phyloP scores from a whole-genome alignment of 2,888 invertebrate genomes.

The Chaitophorus viminalis region DNA sequence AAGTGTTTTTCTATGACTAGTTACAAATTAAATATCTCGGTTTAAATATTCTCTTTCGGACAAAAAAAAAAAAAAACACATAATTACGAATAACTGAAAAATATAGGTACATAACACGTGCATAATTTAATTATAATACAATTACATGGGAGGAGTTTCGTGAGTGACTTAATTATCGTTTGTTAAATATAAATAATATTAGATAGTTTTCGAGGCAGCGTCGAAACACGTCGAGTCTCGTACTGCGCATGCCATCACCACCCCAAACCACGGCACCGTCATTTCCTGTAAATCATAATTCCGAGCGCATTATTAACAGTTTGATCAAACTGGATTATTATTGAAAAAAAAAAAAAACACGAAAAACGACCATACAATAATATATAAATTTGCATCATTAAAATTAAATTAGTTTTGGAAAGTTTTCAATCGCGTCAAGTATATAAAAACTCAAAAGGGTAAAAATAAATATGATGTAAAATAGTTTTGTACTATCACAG shows the following conservation, averaged over 20 bases:
- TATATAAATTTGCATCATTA: too few species aligned
- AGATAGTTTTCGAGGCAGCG: conserved; percentile 31
- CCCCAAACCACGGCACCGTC: neutral
- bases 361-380: too few species aligned
- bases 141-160: conserved; percentile 22
- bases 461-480: too few species aligned
- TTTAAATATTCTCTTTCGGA: neutral
- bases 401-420: too few species aligned
- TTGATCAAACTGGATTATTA: too few species aligned
- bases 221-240: conserved; percentile 1
- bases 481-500: too few species aligned
- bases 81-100: conserved; percentile 42
- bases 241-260: neutral
- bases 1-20: neutral
- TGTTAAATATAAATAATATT: conserved; percentile 33
- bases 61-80: neutral
- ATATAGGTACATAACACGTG: conserved; percentile 11
- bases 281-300: neutral
- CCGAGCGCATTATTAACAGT: neutral
- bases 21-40: conserved; percentile 11
- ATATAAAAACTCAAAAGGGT: too few species aligned
- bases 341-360: too few species aligned
- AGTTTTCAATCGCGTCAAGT: too few species aligned
- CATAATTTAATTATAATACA: conserved; percentile 37
- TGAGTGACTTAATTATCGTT: conserved; percentile 37